Evolutionary conservation across 2,888 invertebrate species (phyloP).

Genomic region (Tetheella fluctuosa): DNA sequence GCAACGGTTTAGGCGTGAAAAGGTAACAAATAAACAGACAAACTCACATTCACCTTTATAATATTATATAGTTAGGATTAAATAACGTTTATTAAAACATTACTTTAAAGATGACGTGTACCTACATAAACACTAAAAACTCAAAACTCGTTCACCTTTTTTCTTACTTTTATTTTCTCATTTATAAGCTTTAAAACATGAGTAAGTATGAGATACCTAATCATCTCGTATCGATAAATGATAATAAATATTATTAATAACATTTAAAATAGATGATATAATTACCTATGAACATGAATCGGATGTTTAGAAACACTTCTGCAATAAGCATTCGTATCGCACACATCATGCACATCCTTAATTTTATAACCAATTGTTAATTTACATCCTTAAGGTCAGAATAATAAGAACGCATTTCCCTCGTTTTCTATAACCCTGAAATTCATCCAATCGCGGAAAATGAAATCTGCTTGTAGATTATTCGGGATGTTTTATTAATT

Average conservation of each 20-base stretch:
- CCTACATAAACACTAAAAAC: no score
- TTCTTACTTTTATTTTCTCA: no score
- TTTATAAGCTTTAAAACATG: no score
- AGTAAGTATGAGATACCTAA: neutral
- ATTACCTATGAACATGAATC: constrained; percentile 12
- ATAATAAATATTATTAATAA: neutral
- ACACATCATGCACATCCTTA: constrained; percentile 35
- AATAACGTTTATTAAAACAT: no score
- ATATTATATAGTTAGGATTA: no score
- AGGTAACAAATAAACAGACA: no score
- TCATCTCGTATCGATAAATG: neutral
- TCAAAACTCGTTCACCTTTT: no score
- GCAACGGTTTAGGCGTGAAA: no score
- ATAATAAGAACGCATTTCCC: constrained; percentile 59
- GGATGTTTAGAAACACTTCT: constrained; percentile 47
- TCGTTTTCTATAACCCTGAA: constrained; percentile 68
- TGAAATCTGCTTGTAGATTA: constrained; percentile 8
- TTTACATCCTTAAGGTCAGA: constrained; percentile 48
- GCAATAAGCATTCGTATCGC: constrained; percentile 23
- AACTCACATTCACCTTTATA: no score
- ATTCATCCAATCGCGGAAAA: constrained; percentile 34
- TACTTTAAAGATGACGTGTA: no score
- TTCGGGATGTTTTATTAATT: neutral
- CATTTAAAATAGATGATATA: constrained; percentile 2
- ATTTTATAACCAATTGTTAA: constrained; percentile 34